Base-by-base conservation (phyloP, 2,113 vertebrate genomes). In the Pholis gunnellus region DNA sequence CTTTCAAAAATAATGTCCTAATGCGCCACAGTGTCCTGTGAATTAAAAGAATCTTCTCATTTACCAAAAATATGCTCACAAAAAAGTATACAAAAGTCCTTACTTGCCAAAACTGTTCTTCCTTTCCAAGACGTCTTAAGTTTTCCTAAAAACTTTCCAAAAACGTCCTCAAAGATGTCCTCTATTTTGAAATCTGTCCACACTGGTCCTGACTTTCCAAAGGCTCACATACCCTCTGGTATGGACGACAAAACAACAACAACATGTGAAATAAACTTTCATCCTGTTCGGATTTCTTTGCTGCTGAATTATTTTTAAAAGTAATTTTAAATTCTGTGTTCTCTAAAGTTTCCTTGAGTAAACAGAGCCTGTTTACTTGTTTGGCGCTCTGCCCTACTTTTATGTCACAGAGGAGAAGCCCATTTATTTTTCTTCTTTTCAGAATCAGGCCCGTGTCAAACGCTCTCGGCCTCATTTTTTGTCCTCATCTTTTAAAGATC, bases 331-430 rank as follows among this genome's bases (percentile, higher is more conserved):
- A 38, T 69, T 42, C 56, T 27, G 46, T 22, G 9, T n/a, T 63
- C 34, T 13, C 8, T 13, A 36, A 85, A 38, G 34, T 22, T 56
- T 40, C 20, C 46, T 13, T 1, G 11, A 29, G 75, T 79, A 79
- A 82, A 80, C 79, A 83, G 48, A 42, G 20, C 2, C 11, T 83
- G 83, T 79, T 82, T 72, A 76, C 72, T 73, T 25, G 63, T 42
- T 73, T 52, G 9, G 20, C 11, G 1, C 40, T 63, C 64, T 85
- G 87, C 40, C 72, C 79, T 60, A 79, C 68, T 83, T 88, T 64
- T 31, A 76, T 18, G 68, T 77, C 64, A 59, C 0, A 40, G 42
- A 88, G 46, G 14, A 67, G 42, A 66, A 70, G 59, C 64, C 61
- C 64, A 27, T 50, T 76, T 69, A 70, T 77, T 74, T 22, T 14